Evolutionary conservation across 2,888 invertebrate genomes (phyloP).

Genomic region (Mylabris sibirica): DNA sequence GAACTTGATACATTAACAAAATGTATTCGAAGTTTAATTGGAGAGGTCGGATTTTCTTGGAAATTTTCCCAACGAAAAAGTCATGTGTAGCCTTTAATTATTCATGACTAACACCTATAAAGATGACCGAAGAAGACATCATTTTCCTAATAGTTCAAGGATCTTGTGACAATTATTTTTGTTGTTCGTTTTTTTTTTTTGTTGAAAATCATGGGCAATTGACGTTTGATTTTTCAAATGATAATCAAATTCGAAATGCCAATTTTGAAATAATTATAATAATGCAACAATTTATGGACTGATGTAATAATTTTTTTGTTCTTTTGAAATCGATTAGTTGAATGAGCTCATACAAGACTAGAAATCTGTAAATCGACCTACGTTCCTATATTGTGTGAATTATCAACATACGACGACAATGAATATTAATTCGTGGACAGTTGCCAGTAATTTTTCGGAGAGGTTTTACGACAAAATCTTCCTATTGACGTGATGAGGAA

Average conservation of each 20-base stretch:
- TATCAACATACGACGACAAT: background rate
- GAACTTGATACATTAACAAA: background rate
- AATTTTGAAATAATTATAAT: background rate
- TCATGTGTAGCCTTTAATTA: background rate
- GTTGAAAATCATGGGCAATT: too few relatives aligned
- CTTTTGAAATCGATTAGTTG: background rate
- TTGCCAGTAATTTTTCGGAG: background rate
- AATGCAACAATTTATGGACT: background rate
- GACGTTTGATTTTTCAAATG: background rate
- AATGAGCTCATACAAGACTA: slow-evolving; percentile 1
- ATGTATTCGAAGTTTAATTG: background rate
- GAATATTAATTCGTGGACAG: background rate
- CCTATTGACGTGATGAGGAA: too few relatives aligned
- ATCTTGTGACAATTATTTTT: background rate
- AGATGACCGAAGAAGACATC: background rate
- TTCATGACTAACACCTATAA: background rate
- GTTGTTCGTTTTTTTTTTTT: background rate
- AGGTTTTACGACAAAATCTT: too few relatives aligned
- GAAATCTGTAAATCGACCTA: background rate
- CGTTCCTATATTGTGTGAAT: background rate
- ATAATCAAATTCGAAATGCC: slow-evolving; percentile 7
- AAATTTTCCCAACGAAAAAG: background rate
- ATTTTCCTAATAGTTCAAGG: slow-evolving; percentile 9
- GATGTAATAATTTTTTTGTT: background rate
- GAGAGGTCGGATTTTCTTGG: background rate